A percentile compares a stretch with the other conserved stretches of the same genome.
These are phyloP conservation scores for Hydrozoanthus tunicans DNA, from an alignment of 64 coral and sea anemone species.

Conservation along the genomic window DNA sequence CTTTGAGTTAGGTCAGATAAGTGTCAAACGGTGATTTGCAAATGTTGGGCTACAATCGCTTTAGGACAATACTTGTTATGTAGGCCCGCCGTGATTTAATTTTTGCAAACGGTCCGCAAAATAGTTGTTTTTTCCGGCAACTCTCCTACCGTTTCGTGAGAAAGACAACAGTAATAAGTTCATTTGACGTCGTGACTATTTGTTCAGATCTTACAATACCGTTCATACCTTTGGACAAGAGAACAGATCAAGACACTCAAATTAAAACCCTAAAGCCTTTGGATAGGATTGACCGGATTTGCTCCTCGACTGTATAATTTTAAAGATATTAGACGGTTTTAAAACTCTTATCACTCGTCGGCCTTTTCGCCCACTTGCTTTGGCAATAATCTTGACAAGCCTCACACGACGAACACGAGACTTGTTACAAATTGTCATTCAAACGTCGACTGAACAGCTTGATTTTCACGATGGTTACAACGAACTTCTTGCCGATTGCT, in stretches of 20 bases:
- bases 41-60: not conserved
- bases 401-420: conserved; percentile 7
- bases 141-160: not conserved
- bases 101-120: not conserved
- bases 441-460: not conserved
- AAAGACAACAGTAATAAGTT: not conserved
- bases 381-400: conserved; percentile 19
- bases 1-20: not conserved
- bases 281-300: not conserved
- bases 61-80: not conserved
- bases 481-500: conserved; percentile 13
- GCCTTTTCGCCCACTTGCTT: conserved; percentile 30
- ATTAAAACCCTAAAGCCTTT: not conserved
- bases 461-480: not conserved
- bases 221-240: not conserved
- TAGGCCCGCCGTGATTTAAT: not conserved
- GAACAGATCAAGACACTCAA: not conserved
- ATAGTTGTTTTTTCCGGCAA: conserved; percentile 35
- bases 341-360: conserved; percentile 36
- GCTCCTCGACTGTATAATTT: not conserved
- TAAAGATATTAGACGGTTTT: not conserved
- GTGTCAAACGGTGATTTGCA: conserved; percentile 17
- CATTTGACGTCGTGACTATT: not conserved
- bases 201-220: not conserved
- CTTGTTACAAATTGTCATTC: not conserved